A percentile compares a stretch with the other conserved stretches of the same genome.
These are phyloP conservation scores for Bombyx mandarina DNA, from an alignment of 1,140 invertebrate genomes.

Conservation along the genomic window DNA sequence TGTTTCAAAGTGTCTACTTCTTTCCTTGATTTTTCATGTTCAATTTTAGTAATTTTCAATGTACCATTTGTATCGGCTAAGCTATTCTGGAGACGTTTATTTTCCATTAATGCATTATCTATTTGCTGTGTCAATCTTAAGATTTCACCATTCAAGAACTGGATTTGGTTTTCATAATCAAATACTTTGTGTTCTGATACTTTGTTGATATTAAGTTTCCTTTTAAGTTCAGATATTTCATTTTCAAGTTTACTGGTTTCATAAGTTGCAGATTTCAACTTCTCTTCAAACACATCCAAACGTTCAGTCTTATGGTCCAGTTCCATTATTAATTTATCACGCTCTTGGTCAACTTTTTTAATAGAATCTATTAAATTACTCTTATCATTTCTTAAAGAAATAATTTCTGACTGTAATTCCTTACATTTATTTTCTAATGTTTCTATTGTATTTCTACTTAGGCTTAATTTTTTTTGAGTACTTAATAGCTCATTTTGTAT, in stretches of 20 bases:
- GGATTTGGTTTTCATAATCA: conserved; percentile 71
- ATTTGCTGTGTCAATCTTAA: conserved; percentile 59
- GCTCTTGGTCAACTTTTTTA: conserved; percentile 72
- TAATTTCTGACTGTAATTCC: conserved; percentile 72
- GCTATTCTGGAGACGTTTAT: conserved; percentile 77
- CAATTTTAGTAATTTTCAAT: conserved; percentile 65
- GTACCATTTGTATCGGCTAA: conserved; percentile 63
- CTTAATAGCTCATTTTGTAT: conserved; percentile 71
- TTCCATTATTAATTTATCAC: conserved; percentile 74
- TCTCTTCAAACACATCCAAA: conserved; percentile 71
- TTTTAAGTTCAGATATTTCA: conserved; percentile 53
- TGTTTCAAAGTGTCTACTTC: conserved; percentile 78
- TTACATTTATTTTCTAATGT: conserved; percentile 70
- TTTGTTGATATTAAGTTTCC: conserved; percentile 56
- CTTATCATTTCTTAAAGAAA: conserved; percentile 71
- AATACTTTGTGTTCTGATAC: conserved; percentile 71
- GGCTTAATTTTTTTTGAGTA: conserved; percentile 70
- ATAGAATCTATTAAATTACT: conserved; percentile 69
- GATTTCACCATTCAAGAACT: conserved; percentile 65
- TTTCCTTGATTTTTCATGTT: conserved; percentile 74
- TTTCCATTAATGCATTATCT: conserved; percentile 73
- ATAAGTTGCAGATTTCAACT: conserved; percentile 67
- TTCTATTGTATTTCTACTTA: conserved; percentile 67
- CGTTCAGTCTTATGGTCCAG: conserved; percentile 74
- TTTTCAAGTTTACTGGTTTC: conserved; percentile 55